Base-by-base conservation (phyloP, 2,113 vertebrate species). In the Merops nubicus region DNA sequence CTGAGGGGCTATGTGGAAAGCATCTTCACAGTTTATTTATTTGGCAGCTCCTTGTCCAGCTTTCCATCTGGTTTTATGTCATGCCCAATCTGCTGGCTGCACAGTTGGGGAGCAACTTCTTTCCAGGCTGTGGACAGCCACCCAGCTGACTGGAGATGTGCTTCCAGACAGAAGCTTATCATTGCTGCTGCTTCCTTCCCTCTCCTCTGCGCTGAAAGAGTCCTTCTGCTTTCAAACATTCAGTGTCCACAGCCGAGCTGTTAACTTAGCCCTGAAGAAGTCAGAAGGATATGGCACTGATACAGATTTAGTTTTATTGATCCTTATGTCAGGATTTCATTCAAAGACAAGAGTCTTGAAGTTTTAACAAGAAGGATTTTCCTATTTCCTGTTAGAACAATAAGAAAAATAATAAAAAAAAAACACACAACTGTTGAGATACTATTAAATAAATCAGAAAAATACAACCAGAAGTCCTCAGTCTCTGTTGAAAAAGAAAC, bases 211-310 rank as follows among this genome's bases (percentile, higher is more conserved):
- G 43, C 36, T 48, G 38, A 72, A 51, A 17, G 28, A 7, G 23
- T 79, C 14, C 11, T 67, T 72, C 34, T 62, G 11, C 72, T 91
- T 76, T 57, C 78, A 89, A 15, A 42, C 7, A 5, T 51, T 74
- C 7, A 0, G 0, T 31, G 20, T 42, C 43, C 43, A 23, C 65
- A 57, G 25, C 51, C 4, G 4, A 73, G 53, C 33, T 76, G 6
- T 79, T 82, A 60, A 72, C 29, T 65, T 54, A n/a, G 9, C 36
- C 11, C 28, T 85, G 62, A 89, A 84, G 31, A 75, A 47, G 25
- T 87, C 31, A 53, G 48, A 56, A 40, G 47, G 64, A 72, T 70
- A 33, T 10, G 22, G 22, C 53, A 18, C 29, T 70, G 59, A 9
- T 26, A 59, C 1, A 40, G 11, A 54, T 89, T 79, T 78, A 13